A percentile compares a stretch with the other conserved stretches of the same genome.
These are phyloP conservation scores for Zeuzera pyrina DNA, from an alignment of 2,888 invertebrate genomes.

Conservation along the genomic window DNA sequence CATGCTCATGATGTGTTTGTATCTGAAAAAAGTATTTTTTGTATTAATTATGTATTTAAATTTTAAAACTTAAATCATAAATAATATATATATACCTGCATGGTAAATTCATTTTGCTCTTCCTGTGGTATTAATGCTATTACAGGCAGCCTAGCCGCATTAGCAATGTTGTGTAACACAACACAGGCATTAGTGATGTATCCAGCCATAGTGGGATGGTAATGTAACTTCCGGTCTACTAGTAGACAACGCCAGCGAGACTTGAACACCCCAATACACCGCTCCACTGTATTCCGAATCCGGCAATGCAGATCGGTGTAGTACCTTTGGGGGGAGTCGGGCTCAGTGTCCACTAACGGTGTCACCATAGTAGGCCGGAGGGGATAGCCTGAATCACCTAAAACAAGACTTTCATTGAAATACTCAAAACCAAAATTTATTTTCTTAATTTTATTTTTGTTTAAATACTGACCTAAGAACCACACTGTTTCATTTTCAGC, in stretches of 20 bases:
- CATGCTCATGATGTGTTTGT: too few relatives aligned
- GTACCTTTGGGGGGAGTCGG: slow-evolving; percentile 3
- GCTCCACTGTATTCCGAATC: slow-evolving; percentile 5
- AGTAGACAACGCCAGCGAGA: slow-evolving; percentile 5
- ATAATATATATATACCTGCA: too few relatives aligned
- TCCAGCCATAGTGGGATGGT: neutral
- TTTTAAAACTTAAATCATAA: too few relatives aligned
- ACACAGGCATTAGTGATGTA: neutral
- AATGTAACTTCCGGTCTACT: neutral
- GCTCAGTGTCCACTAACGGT: neutral
- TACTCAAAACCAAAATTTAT: too few relatives aligned
- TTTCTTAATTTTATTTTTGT: neutral
- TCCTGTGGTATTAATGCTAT: too few relatives aligned
- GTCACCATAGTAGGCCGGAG: neutral
- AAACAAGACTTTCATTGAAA: too few relatives aligned
- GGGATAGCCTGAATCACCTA: neutral
- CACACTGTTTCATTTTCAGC: neutral
- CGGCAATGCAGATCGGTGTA: slow-evolving; percentile 4
- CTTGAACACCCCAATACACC: slow-evolving; percentile 5
- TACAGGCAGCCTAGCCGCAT: neutral
- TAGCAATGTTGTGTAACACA: neutral
- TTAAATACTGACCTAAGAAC: neutral
- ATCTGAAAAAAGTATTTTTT: too few relatives aligned
- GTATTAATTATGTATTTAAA: too few relatives aligned
- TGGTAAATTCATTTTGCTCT: too few relatives aligned